These are phyloP conservation scores for Melanotus villosus DNA, from an alignment of 2,888 invertebrate species.

Conservation along the genomic window DNA sequence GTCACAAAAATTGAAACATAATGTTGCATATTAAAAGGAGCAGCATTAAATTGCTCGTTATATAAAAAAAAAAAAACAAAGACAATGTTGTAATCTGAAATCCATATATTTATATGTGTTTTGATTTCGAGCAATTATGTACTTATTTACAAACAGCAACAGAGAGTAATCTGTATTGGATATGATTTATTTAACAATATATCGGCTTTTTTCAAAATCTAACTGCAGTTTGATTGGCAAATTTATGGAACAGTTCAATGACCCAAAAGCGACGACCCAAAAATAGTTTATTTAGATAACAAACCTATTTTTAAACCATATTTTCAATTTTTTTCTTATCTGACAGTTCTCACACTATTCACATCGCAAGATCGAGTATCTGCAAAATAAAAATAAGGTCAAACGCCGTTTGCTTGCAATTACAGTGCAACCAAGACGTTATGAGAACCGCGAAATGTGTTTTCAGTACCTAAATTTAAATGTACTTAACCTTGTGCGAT, in stretches of 20 bases:
- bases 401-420: neutral
- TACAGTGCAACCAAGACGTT: neutral
- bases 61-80: neutral
- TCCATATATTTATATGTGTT: constrained; percentile 1
- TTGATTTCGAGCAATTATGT: constrained; percentile 6
- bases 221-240: neutral
- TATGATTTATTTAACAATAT: constrained; percentile 1
- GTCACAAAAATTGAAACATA: constrained; percentile 14
- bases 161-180: neutral
- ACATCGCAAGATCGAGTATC: neutral
- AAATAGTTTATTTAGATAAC: neutral
- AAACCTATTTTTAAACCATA: neutral
- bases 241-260: neutral
- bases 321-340: too few relatives aligned
- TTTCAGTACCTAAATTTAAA: constrained; percentile 42
- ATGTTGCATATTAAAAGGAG: neutral
- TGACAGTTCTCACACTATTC: too few relatives aligned
- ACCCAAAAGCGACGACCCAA: neutral
- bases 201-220: neutral
- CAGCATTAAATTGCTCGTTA: neutral
- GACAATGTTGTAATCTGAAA: constrained; percentile 6
- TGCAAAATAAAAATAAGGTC: constrained; percentile 3
- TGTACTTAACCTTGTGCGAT: constrained; percentile 48
- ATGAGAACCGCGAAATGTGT: neutral
- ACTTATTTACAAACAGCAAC: neutral